A percentile compares a stretch with the other conserved stretches of the same genome.
phyloP scores from a whole-genome alignment of 2,113 vertebrate genomes.

The Gasterosteus aculeatus region DNA sequence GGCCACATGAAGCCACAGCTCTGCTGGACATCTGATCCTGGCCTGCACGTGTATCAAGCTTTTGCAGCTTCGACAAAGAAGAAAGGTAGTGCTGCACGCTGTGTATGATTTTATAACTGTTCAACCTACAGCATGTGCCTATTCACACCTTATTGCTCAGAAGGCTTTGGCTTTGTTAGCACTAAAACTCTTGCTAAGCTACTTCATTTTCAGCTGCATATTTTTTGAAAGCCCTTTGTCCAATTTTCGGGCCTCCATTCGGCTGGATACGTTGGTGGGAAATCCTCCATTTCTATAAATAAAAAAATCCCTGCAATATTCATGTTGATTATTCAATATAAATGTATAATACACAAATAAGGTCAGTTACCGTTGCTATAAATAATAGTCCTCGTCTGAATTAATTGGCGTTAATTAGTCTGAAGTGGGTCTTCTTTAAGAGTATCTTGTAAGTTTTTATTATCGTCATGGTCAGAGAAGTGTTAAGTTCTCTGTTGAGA shows the following conservation, averaged over 20 bases:
- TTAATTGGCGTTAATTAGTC: neutral
- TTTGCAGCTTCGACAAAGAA: conserved; percentile 25
- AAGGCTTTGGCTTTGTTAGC: conserved; percentile 11
- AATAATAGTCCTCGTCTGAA: neutral
- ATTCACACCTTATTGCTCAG: conserved; percentile 52
- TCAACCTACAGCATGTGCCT: conserved; percentile 31
- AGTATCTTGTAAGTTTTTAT: no score
- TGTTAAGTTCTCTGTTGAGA: neutral
- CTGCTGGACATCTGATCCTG: conserved; percentile 43
- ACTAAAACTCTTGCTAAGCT: conserved; percentile 4
- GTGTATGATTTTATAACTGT: conserved; percentile 46
- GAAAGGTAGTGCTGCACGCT: conserved; percentile 8
- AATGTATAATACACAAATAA: neutral
- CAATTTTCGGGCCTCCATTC: neutral
- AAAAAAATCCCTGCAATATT: neutral
- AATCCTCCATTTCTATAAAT: neutral
- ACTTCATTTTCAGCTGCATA: conserved; percentile 18
- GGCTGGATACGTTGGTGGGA: neutral
- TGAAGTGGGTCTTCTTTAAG: neutral
- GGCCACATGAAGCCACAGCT: conserved; percentile 43
- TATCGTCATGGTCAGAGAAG: neutral
- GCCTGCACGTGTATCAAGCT: neutral
- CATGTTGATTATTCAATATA: neutral
- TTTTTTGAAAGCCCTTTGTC: conserved; percentile 15
- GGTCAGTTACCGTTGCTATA: neutral